Base-by-base conservation (phyloP, 2,888 invertebrate species). In the Drosophila parthenogenetica region DNA sequence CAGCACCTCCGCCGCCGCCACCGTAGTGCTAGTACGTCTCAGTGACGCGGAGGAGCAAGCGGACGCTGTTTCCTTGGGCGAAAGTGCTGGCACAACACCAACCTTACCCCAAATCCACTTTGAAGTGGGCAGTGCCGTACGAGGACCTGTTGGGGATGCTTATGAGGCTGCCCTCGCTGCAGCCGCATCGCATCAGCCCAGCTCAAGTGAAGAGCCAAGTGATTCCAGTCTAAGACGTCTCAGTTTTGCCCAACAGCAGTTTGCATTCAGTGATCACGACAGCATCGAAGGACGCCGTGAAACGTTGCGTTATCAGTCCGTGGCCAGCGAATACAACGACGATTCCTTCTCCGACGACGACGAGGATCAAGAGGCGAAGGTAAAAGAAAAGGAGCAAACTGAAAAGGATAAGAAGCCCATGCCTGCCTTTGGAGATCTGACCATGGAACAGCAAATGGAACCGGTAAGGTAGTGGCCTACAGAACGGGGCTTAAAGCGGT, bases 231-330 rank as follows among this genome's bases (percentile, higher is more conserved):
- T 93, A 57, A 92, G 94, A 10, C 93, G 94, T 17, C 93, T 94
- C 61, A 93, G 93, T 45, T 94, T 94, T 85, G 89, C 81, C 40
- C 93, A 94, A 60, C 93, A 93, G 67, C 94, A 94, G 75, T 91
- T 93, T 60, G 93, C 94, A 1, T 91, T 93, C 17, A 84, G 93
- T 48, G 93, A 94, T 78, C 94, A 94, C 90, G 94, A 94, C 85
- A 91, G 93, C 91, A 85, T 93, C 90, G 92, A 90, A 61, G 86
- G 87, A 17, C 84, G 90, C 48, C 83, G 90, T 2, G 84, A 89
- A 62, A 85, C 85, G 11, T 57, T 89, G 17, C 84, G 77, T 45
- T 89, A 89, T 73, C 80, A 90, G 35, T 89, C 93, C 67, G 88
- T 90, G 55, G 89, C 89, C 39, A 90, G 90, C 69, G 92, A 93